phyloP scores from a whole-genome alignment of 2,888 invertebrate genomes.

The Phragmatobia fuliginosa region DNA sequence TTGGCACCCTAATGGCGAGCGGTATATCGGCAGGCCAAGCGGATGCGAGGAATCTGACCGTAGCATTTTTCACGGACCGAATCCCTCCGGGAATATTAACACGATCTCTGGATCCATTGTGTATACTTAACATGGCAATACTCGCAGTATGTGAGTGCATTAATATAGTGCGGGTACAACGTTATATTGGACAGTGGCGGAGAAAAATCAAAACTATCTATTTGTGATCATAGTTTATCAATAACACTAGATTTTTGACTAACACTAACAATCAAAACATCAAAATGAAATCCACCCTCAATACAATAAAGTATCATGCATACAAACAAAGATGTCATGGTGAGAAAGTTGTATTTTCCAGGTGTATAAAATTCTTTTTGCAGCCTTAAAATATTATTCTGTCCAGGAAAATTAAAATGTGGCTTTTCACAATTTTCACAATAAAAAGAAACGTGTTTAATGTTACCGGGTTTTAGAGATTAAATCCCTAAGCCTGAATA shows the following conservation, averaged over 20 bases:
- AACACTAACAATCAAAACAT: no score
- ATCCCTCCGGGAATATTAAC: slow-evolving; percentile 53
- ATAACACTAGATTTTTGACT: not conserved
- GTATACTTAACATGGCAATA: slow-evolving; percentile 28
- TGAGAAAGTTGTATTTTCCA: not conserved
- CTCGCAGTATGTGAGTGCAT: slow-evolving; percentile 18
- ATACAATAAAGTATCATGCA: not conserved
- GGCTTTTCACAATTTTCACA: slow-evolving; percentile 54
- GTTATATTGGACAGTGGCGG: not conserved
- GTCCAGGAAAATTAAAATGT: slow-evolving; percentile 42
- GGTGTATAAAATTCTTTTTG: slow-evolving; percentile 26
- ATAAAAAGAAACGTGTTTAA: slow-evolving; percentile 45
- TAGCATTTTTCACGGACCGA: slow-evolving; percentile 53
- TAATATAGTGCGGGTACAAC: not conserved
- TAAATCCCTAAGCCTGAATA: slow-evolving; percentile 57
- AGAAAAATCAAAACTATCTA: not conserved
- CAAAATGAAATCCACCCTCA: not conserved
- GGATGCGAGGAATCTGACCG: slow-evolving; percentile 51
- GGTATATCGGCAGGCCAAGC: slow-evolving; percentile 34
- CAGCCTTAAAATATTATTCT: slow-evolving; percentile 34
- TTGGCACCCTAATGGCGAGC: slow-evolving; percentile 17
- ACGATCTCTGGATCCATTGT: slow-evolving; percentile 45
- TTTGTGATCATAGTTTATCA: not conserved
- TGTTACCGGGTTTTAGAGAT: slow-evolving; percentile 52
- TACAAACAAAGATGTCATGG: not conserved